phyloP scores from a whole-genome alignment of 2,797 vertebrate species.

The Bovichtus diacanthus region DNA sequence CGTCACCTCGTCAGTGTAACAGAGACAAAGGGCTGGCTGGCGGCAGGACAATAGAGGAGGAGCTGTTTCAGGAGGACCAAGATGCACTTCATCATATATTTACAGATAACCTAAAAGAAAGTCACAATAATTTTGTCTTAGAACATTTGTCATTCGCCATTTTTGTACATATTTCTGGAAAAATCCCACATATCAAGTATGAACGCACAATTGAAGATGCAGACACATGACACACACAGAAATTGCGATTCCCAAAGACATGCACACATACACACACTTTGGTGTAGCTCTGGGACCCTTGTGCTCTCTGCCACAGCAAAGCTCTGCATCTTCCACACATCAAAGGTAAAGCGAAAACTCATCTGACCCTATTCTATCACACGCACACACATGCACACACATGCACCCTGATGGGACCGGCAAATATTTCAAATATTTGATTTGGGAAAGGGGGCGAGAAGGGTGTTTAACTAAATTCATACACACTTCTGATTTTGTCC shows the following conservation, averaged over 20 bases:
- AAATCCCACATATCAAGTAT: background rate
- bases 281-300: slow-evolving; percentile 26
- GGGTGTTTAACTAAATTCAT: slow-evolving; percentile 35
- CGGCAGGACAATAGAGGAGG: slow-evolving; percentile 5
- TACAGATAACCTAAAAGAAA: background rate
- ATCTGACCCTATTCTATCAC: slow-evolving; percentile 77
- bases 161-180: background rate
- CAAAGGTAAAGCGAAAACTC: slow-evolving; percentile 60
- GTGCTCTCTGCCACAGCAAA: slow-evolving; percentile 39
- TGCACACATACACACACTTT: slow-evolving; percentile 14
- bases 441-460: slow-evolving; percentile 11
- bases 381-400: slow-evolving; percentile 18
- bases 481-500: background rate
- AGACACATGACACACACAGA: background rate
- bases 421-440: slow-evolving; percentile 46
- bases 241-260: slow-evolving; percentile 1
- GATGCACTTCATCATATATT: slow-evolving; percentile 8
- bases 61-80: background rate
- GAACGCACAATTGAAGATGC: background rate
- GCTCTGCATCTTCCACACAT: slow-evolving; percentile 51
- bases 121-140: background rate
- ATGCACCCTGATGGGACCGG: slow-evolving; percentile 32
- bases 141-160: background rate
- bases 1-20: slow-evolving; percentile 23
- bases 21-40: slow-evolving; percentile 36